phyloP scores from a whole-genome alignment of 2,113 vertebrate genomes.

The Pangasianodon hypophthalmus region DNA sequence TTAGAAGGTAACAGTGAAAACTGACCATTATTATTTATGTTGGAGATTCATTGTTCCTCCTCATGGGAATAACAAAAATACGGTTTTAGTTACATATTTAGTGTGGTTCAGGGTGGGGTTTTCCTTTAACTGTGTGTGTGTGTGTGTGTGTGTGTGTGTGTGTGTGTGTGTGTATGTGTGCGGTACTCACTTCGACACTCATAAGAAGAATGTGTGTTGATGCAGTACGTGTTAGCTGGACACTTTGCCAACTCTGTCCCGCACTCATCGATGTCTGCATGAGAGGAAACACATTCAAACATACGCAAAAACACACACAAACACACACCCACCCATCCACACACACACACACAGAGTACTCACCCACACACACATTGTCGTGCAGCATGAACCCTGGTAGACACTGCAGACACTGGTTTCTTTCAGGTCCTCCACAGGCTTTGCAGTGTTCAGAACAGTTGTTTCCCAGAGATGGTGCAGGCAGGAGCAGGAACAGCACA shows the following conservation, averaged over 20 bases:
- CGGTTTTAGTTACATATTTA: background rate
- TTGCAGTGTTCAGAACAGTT: constrained; percentile 75
- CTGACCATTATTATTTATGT: background rate
- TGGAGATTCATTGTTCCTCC: background rate
- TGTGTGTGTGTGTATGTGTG: background rate
- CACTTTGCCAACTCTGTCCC: constrained; percentile 82
- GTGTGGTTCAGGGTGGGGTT: background rate
- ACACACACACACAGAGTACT: constrained; percentile 72
- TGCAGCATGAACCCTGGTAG: constrained; percentile 86
- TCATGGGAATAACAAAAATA: background rate
- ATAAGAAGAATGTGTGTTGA: constrained; percentile 89
- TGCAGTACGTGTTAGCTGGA: constrained; percentile 82
- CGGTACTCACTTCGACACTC: constrained; percentile 86
- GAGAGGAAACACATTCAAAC: background rate
- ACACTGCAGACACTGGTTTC: constrained; percentile 84
- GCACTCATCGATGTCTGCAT: constrained; percentile 89
- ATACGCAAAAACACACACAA: background rate
- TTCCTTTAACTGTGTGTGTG: background rate
- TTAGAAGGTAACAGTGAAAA: background rate
- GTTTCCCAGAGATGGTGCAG: constrained; percentile 27
- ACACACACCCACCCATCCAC: constrained; percentile 76
- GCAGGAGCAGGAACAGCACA: constrained; percentile 49
- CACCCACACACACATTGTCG: constrained; percentile 86
- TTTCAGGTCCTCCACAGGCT: constrained; percentile 81
- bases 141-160: constrained; percentile 13